Evolutionary conservation across 2,113 vertebrate genomes (phyloP).

Genomic region (Plecturocebus donacophilus): DNA sequence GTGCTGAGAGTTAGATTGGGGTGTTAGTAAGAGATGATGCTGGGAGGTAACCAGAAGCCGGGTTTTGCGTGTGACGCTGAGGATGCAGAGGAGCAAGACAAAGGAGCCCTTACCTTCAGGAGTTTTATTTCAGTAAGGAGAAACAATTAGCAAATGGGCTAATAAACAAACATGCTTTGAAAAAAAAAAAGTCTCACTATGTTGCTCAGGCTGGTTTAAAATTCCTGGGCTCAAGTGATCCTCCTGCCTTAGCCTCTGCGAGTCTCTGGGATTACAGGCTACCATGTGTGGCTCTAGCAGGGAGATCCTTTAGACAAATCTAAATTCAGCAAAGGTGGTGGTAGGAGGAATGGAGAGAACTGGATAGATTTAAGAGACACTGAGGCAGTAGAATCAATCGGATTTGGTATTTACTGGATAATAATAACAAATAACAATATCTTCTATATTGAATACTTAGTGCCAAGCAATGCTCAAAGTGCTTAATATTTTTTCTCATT

Average conservation of each 20-base stretch:
- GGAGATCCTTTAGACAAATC: background rate
- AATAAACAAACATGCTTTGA: background rate
- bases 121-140: background rate
- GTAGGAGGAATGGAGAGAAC: background rate
- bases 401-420: background rate
- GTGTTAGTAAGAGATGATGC: background rate
- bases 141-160: background rate
- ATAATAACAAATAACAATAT: background rate
- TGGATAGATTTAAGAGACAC: background rate
- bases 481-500: background rate
- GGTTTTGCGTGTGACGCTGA: background rate
- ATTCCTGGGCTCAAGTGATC: too few species aligned
- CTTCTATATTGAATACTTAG: background rate
- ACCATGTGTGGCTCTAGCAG: background rate
- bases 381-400: background rate
- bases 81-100: background rate
- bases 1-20: background rate
- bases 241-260: too few species aligned
- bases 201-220: too few species aligned
- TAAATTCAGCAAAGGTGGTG: background rate
- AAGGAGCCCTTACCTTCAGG: background rate
- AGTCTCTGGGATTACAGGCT: too few species aligned
- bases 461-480: background rate
- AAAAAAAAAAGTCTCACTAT: background rate
- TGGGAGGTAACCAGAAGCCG: background rate